A percentile compares a stretch with the other conserved stretches of the same genome.
Evolutionary conservation across 2,113 vertebrate genomes (phyloP).

Genomic region (Dicaeum eximium): DNA sequence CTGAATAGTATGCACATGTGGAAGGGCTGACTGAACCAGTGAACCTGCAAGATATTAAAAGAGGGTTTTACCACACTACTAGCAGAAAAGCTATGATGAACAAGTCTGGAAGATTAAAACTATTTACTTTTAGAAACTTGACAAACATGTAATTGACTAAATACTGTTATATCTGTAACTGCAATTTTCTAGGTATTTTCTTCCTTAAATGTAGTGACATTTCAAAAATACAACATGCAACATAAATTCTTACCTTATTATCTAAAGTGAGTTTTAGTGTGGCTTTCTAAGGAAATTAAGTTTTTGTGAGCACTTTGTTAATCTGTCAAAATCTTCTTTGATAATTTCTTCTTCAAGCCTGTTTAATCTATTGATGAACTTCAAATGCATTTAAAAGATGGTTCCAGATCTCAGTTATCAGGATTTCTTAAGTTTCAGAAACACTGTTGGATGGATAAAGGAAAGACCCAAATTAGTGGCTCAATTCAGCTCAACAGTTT

Average conservation of each 20-base stretch:
- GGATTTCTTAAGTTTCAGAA: background rate
- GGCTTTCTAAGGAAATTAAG: background rate
- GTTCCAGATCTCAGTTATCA: background rate
- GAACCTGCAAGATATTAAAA: background rate
- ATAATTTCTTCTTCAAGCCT: background rate
- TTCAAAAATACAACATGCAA: background rate
- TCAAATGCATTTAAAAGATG: background rate
- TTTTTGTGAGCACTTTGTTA: background rate
- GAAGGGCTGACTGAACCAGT: background rate
- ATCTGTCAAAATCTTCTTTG: background rate
- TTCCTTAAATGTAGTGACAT: background rate
- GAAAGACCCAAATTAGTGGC: background rate
- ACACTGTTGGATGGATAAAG: background rate
- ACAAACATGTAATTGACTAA: background rate
- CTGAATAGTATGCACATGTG: accelerated
- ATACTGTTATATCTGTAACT: background rate
- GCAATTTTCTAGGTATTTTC: background rate
- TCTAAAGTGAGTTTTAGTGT: background rate
- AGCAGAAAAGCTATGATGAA: background rate
- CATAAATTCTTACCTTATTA: background rate
- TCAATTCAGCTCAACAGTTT: background rate
- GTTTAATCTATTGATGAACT: background rate
- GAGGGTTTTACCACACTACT: background rate
- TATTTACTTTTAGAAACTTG: background rate
- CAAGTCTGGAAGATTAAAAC: background rate